phyloP scores from a whole-genome alignment of 2,888 invertebrate genomes.

The Hyposoter didymator region DNA sequence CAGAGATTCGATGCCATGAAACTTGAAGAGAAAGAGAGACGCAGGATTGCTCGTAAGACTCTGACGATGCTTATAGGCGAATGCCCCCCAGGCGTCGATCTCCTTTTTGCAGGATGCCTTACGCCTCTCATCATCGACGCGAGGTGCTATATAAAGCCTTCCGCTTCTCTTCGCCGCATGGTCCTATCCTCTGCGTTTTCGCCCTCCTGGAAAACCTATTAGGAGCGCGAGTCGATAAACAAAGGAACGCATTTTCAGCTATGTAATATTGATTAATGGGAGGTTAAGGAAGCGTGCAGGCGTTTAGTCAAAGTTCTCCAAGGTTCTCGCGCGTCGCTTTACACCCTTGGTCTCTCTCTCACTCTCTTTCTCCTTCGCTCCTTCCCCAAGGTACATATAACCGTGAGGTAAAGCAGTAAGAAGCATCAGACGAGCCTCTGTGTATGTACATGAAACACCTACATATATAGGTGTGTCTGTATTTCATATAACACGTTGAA shows the following conservation, averaged over 20 bases:
- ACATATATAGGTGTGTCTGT: slow-evolving; percentile 2
- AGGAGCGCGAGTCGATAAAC: slow-evolving; percentile 83
- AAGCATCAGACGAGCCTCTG: slow-evolving; percentile 43
- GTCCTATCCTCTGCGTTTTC: slow-evolving; percentile 38
- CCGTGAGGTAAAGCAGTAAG: slow-evolving; percentile 50
- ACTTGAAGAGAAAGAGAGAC: slow-evolving; percentile 3
- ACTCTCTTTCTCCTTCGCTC: slow-evolving; percentile 54
- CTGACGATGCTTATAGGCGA: slow-evolving; percentile 17
- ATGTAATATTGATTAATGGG: slow-evolving; percentile 85
- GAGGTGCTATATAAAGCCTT: slow-evolving; percentile 52
- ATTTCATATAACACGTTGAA: slow-evolving; percentile 52
- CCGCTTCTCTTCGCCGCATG: slow-evolving; percentile 52
- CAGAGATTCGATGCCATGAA: slow-evolving; percentile 39
- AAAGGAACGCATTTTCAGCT: slow-evolving; percentile 83
- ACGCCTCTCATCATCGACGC: slow-evolving; percentile 53
- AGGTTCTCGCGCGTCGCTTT: slow-evolving; percentile 74
- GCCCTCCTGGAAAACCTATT: slow-evolving; percentile 82
- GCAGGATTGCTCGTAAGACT: slow-evolving; percentile 33
- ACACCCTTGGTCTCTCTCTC: slow-evolving; percentile 53
- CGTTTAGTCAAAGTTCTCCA: slow-evolving; percentile 84
- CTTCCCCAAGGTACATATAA: slow-evolving; percentile 62
- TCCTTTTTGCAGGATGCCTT: slow-evolving; percentile 57
- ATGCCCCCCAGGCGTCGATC: slow-evolving; percentile 57
- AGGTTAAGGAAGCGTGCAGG: slow-evolving; percentile 84
- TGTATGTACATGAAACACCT: not conserved